Evolutionary conservation across 2,888 invertebrate genomes (phyloP).

Genomic region (Oligia fasciuncula): DNA sequence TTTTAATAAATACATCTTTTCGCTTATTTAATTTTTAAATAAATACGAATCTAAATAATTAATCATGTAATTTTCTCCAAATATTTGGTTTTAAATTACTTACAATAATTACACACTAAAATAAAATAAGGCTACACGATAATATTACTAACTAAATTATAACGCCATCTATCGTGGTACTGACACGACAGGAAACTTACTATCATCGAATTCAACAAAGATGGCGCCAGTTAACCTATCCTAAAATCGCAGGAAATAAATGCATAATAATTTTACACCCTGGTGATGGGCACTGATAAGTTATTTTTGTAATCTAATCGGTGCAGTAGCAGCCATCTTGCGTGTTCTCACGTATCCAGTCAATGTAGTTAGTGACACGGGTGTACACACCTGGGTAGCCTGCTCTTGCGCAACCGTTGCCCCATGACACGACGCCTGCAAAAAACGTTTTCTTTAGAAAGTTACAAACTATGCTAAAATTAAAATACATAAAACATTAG

Average conservation of each 20-base stretch:
- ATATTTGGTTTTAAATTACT: constrained; percentile 58
- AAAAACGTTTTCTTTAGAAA: constrained; percentile 58
- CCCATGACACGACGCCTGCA: constrained; percentile 96
- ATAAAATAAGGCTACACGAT: constrained; percentile 12
- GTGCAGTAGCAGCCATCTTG: constrained; percentile 95
- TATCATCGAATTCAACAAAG: constrained; percentile 32
- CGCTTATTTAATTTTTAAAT: constrained; percentile 36
- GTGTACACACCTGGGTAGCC: constrained; percentile 97
- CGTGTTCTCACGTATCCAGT: constrained; percentile 95
- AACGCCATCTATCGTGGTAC: constrained; percentile 43
- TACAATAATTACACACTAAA: constrained; percentile 15
- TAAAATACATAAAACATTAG: constrained; percentile 32
- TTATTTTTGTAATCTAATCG: constrained; percentile 80
- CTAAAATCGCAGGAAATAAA: constrained; percentile 59
- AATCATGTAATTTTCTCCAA: constrained; percentile 53
- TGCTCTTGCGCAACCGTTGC: constrained; percentile 95
- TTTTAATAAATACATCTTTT: constrained; percentile 53
- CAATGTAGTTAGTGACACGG: constrained; percentile 94
- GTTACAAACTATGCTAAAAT: constrained; percentile 23
- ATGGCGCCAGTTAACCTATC: constrained; percentile 44
- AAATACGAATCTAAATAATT: constrained; percentile 52
- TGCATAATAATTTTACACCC: constrained; percentile 46
- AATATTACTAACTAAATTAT: constrained; percentile 3
- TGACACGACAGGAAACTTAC: neutral
- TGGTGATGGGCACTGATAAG: neutral